Evolutionary conservation across 2,888 invertebrate species (phyloP).

Genomic region (Ectemnius continuus): DNA sequence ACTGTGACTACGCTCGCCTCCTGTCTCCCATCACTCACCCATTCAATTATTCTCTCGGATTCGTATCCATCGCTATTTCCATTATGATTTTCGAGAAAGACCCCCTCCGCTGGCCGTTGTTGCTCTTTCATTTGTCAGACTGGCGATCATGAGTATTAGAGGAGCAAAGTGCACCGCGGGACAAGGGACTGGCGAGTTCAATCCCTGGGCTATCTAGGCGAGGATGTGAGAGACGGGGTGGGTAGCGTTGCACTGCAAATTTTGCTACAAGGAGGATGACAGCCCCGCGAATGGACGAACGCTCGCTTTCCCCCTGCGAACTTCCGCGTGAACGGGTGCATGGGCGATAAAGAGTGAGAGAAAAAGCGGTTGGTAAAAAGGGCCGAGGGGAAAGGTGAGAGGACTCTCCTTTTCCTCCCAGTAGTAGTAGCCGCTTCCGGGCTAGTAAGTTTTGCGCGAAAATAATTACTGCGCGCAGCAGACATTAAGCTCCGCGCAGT

Average conservation of each 20-base stretch:
- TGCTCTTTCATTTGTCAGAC: too few species aligned
- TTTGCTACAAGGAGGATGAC: conserved; percentile 29
- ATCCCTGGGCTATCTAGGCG: not conserved
- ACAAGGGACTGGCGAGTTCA: too few species aligned
- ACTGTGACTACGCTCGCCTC: conserved; percentile 16
- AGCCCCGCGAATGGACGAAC: conserved; percentile 13
- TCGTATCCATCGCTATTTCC: conserved; percentile 6
- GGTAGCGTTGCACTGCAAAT: conserved; percentile 7
- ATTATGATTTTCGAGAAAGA: not conserved
- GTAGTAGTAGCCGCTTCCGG: not conserved
- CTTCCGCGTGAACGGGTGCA: conserved; percentile 28
- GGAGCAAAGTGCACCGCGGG: too few species aligned
- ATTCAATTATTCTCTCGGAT: conserved; percentile 14
- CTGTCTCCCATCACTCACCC: conserved; percentile 11
- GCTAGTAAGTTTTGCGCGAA: conserved; percentile 5
- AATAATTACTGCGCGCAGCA: not conserved
- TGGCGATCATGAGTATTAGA: too few species aligned
- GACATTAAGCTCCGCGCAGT: too few species aligned
- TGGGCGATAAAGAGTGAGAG: conserved; percentile 19
- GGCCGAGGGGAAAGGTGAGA: conserved; percentile 9
- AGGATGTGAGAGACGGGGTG: too few species aligned
- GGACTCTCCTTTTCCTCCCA: conserved; percentile 2
- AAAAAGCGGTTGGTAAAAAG: conserved; percentile 1
- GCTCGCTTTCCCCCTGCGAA: conserved; percentile 1
- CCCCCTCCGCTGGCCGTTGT: too few species aligned